A percentile compares a stretch with the other conserved stretches of the same genome.
Evolutionary conservation across 2,888 invertebrate genomes (phyloP).

Genomic region (Diarsia brunnea): DNA sequence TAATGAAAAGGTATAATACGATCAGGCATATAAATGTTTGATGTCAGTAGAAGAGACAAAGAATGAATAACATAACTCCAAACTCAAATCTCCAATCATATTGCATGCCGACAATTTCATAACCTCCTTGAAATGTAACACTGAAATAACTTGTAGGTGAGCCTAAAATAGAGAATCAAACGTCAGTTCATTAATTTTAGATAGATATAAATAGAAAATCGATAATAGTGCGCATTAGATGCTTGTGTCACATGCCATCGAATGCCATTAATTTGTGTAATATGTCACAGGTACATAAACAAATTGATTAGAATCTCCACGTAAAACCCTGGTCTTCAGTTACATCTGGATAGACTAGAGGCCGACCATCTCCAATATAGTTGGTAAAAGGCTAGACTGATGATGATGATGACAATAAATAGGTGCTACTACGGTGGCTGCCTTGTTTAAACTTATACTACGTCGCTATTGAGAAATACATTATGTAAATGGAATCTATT

Average conservation of each 20-base stretch:
- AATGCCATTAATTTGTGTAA: not conserved
- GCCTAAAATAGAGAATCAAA: conserved; percentile 7
- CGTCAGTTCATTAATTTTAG: conserved; percentile 17
- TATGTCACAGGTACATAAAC: conserved; percentile 3
- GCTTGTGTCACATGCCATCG: conserved; percentile 1
- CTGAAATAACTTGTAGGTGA: conserved; percentile 8
- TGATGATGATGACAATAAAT: not conserved
- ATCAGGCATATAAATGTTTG: not conserved
- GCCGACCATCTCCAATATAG: not conserved
- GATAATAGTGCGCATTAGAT: conserved; percentile 15
- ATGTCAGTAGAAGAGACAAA: not conserved
- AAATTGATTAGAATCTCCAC: not conserved
- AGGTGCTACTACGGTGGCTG: not conserved
- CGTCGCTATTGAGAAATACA: not conserved
- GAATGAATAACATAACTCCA: not conserved
- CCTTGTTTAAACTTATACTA: not conserved
- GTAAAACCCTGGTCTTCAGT: not conserved
- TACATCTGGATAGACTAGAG: not conserved
- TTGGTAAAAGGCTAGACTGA: not conserved
- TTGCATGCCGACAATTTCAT: conserved; percentile 7
- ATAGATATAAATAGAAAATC: conserved; percentile 15
- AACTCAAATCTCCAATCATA: not conserved
- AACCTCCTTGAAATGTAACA: conserved; percentile 23
- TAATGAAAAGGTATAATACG: not conserved
- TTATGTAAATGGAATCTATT: not conserved